Evolutionary conservation across 1,140 invertebrate genomes (phyloP).

Genomic region (Hesperophylax magnus): DNA sequence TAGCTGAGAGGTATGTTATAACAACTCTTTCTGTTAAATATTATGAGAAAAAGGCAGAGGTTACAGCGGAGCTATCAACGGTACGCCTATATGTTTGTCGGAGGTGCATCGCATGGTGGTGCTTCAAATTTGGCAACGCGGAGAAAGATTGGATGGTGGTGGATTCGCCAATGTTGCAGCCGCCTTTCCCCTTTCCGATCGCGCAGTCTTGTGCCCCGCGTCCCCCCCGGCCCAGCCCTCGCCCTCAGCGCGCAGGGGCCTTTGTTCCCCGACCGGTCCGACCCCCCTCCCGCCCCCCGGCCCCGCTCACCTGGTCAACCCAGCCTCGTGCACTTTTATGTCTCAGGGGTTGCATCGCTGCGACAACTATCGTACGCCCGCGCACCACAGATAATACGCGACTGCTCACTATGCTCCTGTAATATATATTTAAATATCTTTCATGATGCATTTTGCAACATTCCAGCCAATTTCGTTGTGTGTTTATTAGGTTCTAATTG

Average conservation of each 20-base stretch:
- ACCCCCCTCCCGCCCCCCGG: background rate
- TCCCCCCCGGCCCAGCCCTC: background rate
- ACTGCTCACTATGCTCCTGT: no score
- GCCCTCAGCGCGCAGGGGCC: background rate
- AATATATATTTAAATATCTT: no score
- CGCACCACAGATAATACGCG: background rate
- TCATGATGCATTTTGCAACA: no score
- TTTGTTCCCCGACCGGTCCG: constrained; percentile 45
- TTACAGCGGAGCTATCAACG: background rate
- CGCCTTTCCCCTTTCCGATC: background rate
- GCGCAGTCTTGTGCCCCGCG: background rate
- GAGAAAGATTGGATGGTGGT: background rate
- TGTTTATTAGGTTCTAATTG: no score
- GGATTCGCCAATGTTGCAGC: background rate
- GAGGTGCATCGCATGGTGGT: background rate
- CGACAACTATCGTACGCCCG: no score
- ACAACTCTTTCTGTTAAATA: background rate
- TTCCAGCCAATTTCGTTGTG: no score
- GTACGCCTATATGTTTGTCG: background rate
- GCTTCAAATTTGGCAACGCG: background rate
- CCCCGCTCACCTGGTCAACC: background rate
- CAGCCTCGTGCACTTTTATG: background rate
- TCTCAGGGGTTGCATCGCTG: constrained; percentile 13
- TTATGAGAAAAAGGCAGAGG: background rate
- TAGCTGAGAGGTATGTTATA: background rate